Evolutionary conservation across 2,888 invertebrate genomes (phyloP).

Genomic region (Aporophyla nigra): DNA sequence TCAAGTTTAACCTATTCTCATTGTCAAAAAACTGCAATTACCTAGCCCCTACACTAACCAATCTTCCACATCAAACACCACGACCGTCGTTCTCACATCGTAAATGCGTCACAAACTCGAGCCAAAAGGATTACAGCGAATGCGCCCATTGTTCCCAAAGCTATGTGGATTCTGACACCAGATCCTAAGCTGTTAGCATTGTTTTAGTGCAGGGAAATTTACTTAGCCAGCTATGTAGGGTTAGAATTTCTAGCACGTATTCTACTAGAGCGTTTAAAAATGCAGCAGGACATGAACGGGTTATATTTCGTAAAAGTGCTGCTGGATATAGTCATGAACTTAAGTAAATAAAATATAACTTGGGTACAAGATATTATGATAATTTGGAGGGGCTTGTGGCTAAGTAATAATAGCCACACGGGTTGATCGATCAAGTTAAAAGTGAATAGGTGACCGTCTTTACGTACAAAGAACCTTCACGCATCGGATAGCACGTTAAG

Average conservation of each 20-base stretch:
- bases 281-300: constrained; percentile 33
- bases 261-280: constrained; percentile 45
- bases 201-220: constrained; percentile 61
- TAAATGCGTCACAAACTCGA: constrained; percentile 46
- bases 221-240: constrained; percentile 36
- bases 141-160: constrained; percentile 52
- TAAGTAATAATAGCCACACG: too few relatives aligned
- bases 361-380: background rate
- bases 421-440: too few relatives aligned
- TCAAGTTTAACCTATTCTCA: background rate
- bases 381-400: too few relatives aligned
- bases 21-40: background rate
- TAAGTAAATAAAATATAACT: constrained; percentile 34
- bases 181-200: constrained; percentile 64
- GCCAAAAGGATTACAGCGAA: constrained; percentile 64
- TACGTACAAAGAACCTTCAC: too few relatives aligned
- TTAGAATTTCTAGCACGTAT: constrained; percentile 52
- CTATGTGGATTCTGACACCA: constrained; percentile 55
- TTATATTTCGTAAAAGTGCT: constrained; percentile 35
- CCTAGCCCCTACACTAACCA: constrained; percentile 1
- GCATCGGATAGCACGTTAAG: too few relatives aligned
- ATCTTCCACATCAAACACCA: constrained; percentile 37
- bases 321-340: background rate
- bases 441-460: too few relatives aligned
- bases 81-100: constrained; percentile 47